Percentiles rank a stretch among this genome's conserved stretches.
These are phyloP conservation scores for Sarcophaga rosellei DNA, from an alignment of 2,888 invertebrate genomes.

Conservation along the genomic window DNA sequence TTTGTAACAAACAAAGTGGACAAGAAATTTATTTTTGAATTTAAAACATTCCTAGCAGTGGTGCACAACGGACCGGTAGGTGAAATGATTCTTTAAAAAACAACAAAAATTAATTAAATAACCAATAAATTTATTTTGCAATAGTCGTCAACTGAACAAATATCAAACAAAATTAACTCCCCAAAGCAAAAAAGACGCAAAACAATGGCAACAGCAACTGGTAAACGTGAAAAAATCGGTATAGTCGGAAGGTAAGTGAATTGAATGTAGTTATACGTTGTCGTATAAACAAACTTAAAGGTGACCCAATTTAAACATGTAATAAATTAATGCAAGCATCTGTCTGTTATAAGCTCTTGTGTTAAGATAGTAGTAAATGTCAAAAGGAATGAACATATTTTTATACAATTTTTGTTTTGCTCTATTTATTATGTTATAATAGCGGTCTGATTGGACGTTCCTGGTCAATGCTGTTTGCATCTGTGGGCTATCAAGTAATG, in stretches of 20 bases:
- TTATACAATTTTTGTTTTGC: background rate
- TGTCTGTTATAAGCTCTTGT: background rate
- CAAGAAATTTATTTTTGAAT: slow-evolving; percentile 21
- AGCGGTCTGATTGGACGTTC: slow-evolving; percentile 98
- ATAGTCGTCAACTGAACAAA: background rate
- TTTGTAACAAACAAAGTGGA: background rate
- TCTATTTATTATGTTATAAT: background rate
- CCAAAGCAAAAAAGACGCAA: slow-evolving; percentile 59
- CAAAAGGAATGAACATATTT: too few relatives aligned
- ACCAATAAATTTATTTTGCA: slow-evolving; percentile 5
- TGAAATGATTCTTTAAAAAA: background rate
- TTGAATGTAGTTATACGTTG: background rate
- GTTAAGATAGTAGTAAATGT: too few relatives aligned
- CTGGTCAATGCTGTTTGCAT: slow-evolving; percentile 98
- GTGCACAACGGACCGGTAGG: slow-evolving; percentile 32
- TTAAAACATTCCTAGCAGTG: slow-evolving; percentile 50
- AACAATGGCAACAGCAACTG: slow-evolving; percentile 72
- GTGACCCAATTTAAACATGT: slow-evolving; percentile 20
- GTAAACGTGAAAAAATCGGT: slow-evolving; percentile 86
- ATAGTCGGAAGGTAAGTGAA: slow-evolving; percentile 87
- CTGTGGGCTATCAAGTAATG: slow-evolving; percentile 93
- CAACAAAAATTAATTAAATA: slow-evolving; percentile 1
- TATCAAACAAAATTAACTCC: slow-evolving; percentile 54
- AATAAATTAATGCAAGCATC: background rate
- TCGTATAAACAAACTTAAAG: background rate